phyloP scores from a whole-genome alignment of 1,140 invertebrate genomes.

The Drosophila teissieri region DNA sequence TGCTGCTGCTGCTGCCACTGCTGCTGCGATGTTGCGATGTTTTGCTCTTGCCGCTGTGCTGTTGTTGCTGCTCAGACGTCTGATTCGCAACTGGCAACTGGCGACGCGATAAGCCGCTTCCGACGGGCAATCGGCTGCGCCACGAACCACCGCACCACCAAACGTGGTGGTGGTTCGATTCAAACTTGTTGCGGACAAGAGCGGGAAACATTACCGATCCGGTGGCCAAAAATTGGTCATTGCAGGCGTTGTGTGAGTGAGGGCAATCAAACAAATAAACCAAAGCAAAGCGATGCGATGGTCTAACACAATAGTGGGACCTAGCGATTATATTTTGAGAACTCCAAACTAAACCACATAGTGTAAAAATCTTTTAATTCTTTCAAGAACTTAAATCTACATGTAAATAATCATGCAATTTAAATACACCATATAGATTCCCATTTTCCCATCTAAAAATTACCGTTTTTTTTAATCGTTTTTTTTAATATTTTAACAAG shows the following conservation, averaged over 20 bases:
- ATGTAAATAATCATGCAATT: no score
- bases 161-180: slow-evolving; percentile 19
- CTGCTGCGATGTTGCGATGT: not conserved
- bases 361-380: no score
- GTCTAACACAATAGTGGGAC: not conserved
- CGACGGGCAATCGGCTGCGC: slow-evolving; percentile 4
- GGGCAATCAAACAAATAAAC: slow-evolving; percentile 28
- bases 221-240: slow-evolving; percentile 21
- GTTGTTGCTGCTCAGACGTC: slow-evolving; percentile 14
- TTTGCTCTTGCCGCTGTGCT: slow-evolving; percentile 5
- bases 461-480: no score
- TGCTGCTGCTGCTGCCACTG: not conserved
- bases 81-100: slow-evolving; percentile 14
- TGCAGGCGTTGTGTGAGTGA: slow-evolving; percentile 28
- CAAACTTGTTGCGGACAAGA: slow-evolving; percentile 51
- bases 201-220: slow-evolving; percentile 8
- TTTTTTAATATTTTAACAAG: not conserved
- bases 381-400: not conserved
- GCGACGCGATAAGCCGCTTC: slow-evolving; percentile 10
- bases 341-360: no score
- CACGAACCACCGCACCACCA: slow-evolving; percentile 1
- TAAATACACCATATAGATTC: no score
- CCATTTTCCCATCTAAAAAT: no score
- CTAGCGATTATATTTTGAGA: no score
- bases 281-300: slow-evolving; percentile 14